Base-by-base conservation (phyloP, 2,888 invertebrate genomes). In the Calameuta filiformis region DNA sequence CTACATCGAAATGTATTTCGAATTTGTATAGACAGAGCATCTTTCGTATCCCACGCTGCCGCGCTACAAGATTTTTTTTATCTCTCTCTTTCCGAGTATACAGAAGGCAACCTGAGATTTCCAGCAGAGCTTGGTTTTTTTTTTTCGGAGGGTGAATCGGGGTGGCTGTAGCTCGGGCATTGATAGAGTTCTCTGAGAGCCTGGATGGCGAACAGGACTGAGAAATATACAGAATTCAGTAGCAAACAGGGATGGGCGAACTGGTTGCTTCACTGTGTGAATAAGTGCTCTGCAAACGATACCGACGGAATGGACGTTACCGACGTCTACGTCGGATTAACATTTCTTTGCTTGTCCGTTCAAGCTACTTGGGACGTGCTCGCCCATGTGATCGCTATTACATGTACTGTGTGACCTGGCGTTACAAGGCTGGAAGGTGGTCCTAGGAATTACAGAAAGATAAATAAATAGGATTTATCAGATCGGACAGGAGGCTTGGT, bases 1-100 rank as follows among this genome's bases (percentile, higher is more conserved):
- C 76, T 78, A 73, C 78, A 78, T 78, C 78, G 78, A 78, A 78
- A 78, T 78, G 78, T 76, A 73, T 78, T 78, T 78, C 78, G 76
- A 68, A 78, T 78, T 68, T 56, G 56, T 56, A 56, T 56, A 23
- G 40, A 23, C 23, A 23, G 23, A 56, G 56, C 23, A 9, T 56
- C 56, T 56, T 56, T 56, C 56, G 56, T 23, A 56, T 56, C 56
- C 23, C 23, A 56, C 9, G 23, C 23, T 56, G 2, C 23, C 9
- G 9, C 56, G 56, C 6, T 56, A 23, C 23, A 56, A 56, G 56
- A 56, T 9, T 56, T 56, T 56, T 56, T 1, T 56, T 37, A 23
- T 40, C 40, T 56, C 56, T 9, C 56, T 69, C 30, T 23, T 56
- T 56, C 56, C 56, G 9, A 23, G 23, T 2, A 56, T 23, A 56